Conservation (phyloP, 2,113 vertebrate genomes). For the Rhinolophus ferrumequinum region DNA sequence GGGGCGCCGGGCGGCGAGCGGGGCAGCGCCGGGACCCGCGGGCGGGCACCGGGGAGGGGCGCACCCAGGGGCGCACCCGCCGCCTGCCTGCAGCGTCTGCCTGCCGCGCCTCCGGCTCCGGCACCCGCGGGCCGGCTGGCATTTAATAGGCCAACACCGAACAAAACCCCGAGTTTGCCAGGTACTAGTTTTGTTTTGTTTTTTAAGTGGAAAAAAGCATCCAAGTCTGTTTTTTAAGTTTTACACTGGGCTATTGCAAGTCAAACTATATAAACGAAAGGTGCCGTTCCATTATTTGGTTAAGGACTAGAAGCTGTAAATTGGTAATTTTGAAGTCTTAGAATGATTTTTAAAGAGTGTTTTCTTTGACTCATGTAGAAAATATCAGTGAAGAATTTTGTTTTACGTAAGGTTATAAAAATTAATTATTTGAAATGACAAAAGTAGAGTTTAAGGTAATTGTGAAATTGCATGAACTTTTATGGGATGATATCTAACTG, state of each 20-base stretch:
- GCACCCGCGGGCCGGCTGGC: background rate
- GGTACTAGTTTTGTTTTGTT: conserved; percentile 42
- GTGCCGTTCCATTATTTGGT: background rate
- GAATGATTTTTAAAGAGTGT: background rate
- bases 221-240: background rate
- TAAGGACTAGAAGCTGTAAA: background rate
- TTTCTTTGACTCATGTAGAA: conserved; percentile 41
- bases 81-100: accelerated
- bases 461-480: background rate
- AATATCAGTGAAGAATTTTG: background rate
- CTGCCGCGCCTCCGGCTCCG: background rate
- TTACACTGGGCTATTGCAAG: background rate
- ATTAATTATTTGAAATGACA: background rate
- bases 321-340: background rate
- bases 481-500: background rate
- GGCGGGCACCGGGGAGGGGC: background rate
- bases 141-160: background rate
- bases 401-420: background rate
- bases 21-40: background rate
- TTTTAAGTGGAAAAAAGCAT: background rate
- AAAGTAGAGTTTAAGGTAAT: background rate
- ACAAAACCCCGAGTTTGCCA: background rate
- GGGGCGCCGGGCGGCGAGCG: background rate
- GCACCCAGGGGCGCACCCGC: background rate
- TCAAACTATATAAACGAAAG: background rate